phyloP scores from a whole-genome alignment of 2,888 invertebrate species.

The Belgica antarctica region DNA sequence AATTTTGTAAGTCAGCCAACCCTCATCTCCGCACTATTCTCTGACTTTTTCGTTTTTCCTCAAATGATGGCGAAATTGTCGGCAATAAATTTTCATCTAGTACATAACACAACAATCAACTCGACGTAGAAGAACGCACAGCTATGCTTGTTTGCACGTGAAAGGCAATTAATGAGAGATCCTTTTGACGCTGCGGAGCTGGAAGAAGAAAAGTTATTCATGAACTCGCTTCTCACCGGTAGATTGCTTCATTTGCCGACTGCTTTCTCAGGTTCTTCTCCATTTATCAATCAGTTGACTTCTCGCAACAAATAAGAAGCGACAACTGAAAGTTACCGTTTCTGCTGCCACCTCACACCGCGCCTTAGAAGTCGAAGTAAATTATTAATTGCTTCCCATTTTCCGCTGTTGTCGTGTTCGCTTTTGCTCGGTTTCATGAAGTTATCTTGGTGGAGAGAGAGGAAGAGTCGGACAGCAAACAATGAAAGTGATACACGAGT shows the following conservation, averaged over 20 bases:
- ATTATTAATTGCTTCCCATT: conserved; percentile 37
- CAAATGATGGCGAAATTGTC: conserved; percentile 16
- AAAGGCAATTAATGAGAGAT: conserved; percentile 40
- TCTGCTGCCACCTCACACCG: neutral
- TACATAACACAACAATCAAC: conserved; percentile 7
- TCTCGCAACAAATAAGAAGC: conserved; percentile 33
- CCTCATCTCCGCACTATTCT: too few relatives aligned
- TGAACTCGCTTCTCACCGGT: neutral
- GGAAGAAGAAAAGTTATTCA: neutral
- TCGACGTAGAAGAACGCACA: conserved; percentile 18
- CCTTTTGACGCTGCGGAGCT: conserved; percentile 3
- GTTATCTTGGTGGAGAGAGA: conserved; percentile 28
- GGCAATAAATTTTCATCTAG: conserved; percentile 42
- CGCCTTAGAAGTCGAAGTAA: neutral
- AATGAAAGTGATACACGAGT: conserved; percentile 20
- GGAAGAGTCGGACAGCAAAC: conserved; percentile 18
- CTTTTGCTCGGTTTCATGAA: conserved; percentile 13
- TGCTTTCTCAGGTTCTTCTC: conserved; percentile 10
- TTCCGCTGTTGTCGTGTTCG: neutral
- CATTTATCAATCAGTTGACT: conserved; percentile 42
- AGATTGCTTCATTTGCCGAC: neutral
- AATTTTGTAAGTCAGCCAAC: conserved; percentile 36
- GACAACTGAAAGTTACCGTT: conserved; percentile 24
- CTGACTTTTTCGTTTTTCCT: too few relatives aligned
- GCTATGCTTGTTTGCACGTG: conserved; percentile 13